Evolutionary conservation across 1,140 invertebrate genomes (phyloP).

Genomic region (Rhopalosiphum padi): DNA sequence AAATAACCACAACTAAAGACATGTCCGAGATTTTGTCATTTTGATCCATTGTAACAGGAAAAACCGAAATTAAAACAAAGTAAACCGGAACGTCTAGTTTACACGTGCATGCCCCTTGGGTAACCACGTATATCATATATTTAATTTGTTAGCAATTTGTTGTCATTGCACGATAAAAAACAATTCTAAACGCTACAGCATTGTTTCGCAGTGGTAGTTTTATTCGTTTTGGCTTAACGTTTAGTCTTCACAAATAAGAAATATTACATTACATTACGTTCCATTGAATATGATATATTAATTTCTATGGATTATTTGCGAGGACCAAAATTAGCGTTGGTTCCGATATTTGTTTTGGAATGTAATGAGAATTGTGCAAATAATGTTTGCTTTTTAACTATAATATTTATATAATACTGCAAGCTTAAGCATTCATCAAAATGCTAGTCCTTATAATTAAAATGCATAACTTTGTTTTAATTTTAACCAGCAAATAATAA

Average conservation of each 20-base stretch:
- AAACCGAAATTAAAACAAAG: neutral
- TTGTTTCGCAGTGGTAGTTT: neutral
- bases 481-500: neutral
- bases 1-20: slow-evolving; percentile 11
- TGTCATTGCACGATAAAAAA: neutral
- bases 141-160: neutral
- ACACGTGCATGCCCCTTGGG: neutral
- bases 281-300: neutral
- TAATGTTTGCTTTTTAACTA: neutral
- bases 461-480: neutral
- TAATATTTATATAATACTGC: neutral
- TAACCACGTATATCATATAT: neutral
- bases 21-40: slow-evolving; percentile 14
- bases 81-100: neutral
- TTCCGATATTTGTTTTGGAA: neutral
- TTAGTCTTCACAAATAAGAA: neutral
- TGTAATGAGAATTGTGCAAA: neutral
- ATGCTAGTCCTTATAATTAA: neutral
- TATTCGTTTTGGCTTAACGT: neutral
- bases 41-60: neutral
- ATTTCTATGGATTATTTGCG: neutral
- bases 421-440: neutral
- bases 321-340: neutral
- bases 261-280: neutral
- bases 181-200: neutral